Conservation (phyloP, 1,140 invertebrate genomes). For the Parapsyche elsis region DNA sequence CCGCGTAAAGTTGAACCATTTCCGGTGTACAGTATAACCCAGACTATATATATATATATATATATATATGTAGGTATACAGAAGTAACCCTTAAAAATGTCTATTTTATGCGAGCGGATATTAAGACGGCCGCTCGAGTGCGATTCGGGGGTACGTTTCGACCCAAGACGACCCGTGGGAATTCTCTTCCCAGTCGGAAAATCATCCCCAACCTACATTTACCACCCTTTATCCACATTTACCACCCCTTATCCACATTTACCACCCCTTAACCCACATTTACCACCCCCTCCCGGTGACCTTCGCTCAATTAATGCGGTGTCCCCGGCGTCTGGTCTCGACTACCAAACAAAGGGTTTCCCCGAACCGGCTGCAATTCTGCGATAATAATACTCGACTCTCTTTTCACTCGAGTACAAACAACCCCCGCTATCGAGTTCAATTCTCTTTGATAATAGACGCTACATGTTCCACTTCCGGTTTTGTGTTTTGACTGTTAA, state of each 20-base stretch:
- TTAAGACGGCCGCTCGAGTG: neutral
- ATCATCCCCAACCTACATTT: neutral
- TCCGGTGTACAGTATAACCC: too few species aligned
- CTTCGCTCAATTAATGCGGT: conserved; percentile 29
- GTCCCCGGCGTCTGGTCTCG: conserved; percentile 13
- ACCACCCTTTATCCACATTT: neutral
- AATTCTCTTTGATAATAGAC: neutral
- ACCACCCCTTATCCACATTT: neutral
- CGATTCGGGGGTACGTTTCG: neutral
- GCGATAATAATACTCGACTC: neutral
- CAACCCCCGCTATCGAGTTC: too few species aligned
- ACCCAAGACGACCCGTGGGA: conserved; percentile 18
- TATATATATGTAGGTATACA: too few species aligned
- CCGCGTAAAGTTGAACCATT: too few species aligned
- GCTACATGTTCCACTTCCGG: neutral
- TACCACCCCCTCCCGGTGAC: neutral
- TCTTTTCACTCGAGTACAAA: too few species aligned
- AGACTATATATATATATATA: too few species aligned
- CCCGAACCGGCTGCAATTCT: conserved; percentile 2
- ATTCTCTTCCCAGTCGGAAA: neutral
- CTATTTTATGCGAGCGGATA: neutral
- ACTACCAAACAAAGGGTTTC: conserved; percentile 7
- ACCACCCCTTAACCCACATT: too few species aligned
- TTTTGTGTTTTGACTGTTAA: too few species aligned
- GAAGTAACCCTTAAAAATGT: too few species aligned